Conservation (phyloP, 2,888 invertebrate genomes). For the Drosophila demipolita region DNA sequence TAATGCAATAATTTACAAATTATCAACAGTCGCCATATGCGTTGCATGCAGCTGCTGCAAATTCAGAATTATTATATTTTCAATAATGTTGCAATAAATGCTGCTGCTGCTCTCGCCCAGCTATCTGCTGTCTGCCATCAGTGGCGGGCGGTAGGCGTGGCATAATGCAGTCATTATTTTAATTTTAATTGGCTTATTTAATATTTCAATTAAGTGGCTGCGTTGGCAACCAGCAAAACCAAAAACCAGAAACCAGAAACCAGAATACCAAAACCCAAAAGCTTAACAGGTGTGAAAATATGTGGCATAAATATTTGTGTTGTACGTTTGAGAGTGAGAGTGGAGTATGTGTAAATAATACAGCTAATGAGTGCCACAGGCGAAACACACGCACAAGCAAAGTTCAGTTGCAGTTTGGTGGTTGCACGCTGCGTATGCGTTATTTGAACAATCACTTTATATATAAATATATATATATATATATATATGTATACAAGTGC, state of each 20-base stretch:
- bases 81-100: constrained; percentile 71
- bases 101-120: constrained; percentile 3
- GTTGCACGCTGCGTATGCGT: constrained; percentile 50
- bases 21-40: constrained; percentile 63
- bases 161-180: constrained; percentile 71
- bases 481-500: background rate
- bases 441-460: constrained; percentile 25
- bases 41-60: constrained; percentile 30
- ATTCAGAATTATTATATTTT: constrained; percentile 45
- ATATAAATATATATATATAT: background rate
- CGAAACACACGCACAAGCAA: constrained; percentile 24
- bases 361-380: constrained; percentile 67
- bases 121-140: constrained; percentile 73
- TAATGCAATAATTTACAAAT: constrained; percentile 73
- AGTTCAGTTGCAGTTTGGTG: constrained; percentile 31
- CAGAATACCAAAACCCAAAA: constrained; percentile 28
- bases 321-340: background rate
- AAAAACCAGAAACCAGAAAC: constrained; percentile 36
- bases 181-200: constrained; percentile 82
- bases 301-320: constrained; percentile 45
- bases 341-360: constrained; percentile 30
- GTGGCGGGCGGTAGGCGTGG: constrained; percentile 20
- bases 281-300: constrained; percentile 58
- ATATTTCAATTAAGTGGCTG: constrained; percentile 76
- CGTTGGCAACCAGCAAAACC: constrained; percentile 21